phyloP scores from a whole-genome alignment of 2,888 invertebrate species.

The Cephus pygmeus region DNA sequence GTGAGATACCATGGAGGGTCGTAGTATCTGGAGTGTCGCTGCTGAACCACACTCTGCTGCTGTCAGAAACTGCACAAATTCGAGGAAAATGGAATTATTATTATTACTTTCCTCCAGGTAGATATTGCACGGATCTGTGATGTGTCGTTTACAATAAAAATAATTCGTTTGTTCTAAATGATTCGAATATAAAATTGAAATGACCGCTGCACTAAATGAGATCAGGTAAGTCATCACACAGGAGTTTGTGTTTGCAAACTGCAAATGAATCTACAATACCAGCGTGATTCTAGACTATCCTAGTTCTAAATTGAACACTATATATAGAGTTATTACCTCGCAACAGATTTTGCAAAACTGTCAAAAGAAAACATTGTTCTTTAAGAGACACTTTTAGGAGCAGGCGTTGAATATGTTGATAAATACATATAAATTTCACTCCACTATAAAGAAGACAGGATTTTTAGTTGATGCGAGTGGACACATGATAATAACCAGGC shows the following conservation, averaged over 20 bases:
- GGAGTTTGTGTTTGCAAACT: slow-evolving; percentile 23
- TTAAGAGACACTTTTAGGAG: background rate
- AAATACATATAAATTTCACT: background rate
- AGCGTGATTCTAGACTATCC: slow-evolving; percentile 20
- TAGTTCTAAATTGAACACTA: slow-evolving; percentile 41
- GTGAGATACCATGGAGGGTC: slow-evolving; percentile 71
- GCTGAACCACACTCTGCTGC: slow-evolving; percentile 70
- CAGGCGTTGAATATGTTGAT: background rate
- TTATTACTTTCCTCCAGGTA: background rate
- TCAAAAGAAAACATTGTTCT: slow-evolving; percentile 41
- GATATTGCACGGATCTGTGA: background rate
- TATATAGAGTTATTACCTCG: slow-evolving; percentile 52
- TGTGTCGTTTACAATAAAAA: slow-evolving; percentile 16
- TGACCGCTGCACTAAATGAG: background rate
- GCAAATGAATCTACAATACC: slow-evolving; percentile 6
- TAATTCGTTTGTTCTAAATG: background rate
- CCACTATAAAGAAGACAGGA: background rate
- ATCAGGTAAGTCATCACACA: background rate
- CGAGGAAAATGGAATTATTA: background rate
- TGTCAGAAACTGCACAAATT: slow-evolving; percentile 54
- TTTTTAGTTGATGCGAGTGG: background rate
- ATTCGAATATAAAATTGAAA: background rate
- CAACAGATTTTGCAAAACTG: slow-evolving; percentile 59
- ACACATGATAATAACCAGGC: too few species aligned
- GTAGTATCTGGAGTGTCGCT: slow-evolving; percentile 59